Percentiles rank a stretch among this genome's conserved stretches.
Evolutionary conservation across 2,888 invertebrate genomes (phyloP).

Genomic region (Aricia artaxerxes): DNA sequence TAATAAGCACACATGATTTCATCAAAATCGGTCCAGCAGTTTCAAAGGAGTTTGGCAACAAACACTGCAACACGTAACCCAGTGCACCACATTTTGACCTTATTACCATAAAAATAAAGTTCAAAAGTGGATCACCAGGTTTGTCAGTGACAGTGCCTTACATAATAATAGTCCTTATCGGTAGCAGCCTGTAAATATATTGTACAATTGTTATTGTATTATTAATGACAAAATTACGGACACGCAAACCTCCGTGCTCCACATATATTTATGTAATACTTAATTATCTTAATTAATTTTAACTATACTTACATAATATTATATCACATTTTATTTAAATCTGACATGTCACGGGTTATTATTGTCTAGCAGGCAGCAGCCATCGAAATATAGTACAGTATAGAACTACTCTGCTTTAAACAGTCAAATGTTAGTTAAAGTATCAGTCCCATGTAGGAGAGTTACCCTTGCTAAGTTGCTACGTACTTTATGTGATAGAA

Average conservation of each 20-base stretch:
- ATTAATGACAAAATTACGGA: constrained; percentile 16
- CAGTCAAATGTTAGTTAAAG: too few relatives aligned
- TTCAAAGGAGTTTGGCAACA: background rate
- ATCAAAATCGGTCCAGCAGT: background rate
- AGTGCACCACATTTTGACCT: background rate
- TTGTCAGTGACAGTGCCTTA: background rate
- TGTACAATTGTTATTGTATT: constrained; percentile 26
- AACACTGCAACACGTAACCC: background rate
- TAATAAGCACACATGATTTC: background rate
- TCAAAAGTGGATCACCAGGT: background rate
- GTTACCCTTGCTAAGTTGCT: too few relatives aligned
- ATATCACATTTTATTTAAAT: constrained; percentile 2
- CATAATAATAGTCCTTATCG: constrained; percentile 17
- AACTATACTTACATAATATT: background rate
- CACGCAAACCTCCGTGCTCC: background rate
- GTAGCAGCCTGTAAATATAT: constrained; percentile 6
- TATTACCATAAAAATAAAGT: background rate
- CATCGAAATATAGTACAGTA: too few relatives aligned
- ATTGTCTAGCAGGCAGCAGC: background rate
- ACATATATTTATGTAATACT: constrained; percentile 1
- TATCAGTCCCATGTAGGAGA: too few relatives aligned
- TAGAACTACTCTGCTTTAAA: too few relatives aligned
- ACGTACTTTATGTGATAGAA: too few relatives aligned
- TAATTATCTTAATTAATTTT: background rate
- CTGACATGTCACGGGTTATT: background rate